Conservation (phyloP, 2,797 vertebrate species). For the Eulemur albifrons region DNA sequence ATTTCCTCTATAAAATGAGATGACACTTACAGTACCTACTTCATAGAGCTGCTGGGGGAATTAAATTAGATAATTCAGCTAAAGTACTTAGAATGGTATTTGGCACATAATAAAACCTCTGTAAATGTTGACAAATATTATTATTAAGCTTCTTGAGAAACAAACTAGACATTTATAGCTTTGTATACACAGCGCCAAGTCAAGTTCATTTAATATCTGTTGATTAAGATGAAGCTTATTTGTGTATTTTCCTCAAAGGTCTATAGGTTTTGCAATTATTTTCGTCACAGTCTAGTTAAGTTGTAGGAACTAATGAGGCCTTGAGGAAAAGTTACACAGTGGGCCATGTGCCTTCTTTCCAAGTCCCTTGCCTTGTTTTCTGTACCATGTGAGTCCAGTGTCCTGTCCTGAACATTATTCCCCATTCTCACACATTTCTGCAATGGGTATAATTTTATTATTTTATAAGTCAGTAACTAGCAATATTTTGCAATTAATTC, state of each 20-base stretch:
- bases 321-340: neutral
- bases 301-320: neutral
- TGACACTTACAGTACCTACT: neutral
- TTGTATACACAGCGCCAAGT: neutral
- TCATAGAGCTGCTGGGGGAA: neutral
- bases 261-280: neutral
- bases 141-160: constrained; percentile 5
- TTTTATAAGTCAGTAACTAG: neutral
- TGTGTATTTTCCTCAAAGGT: neutral
- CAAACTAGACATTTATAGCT: constrained; percentile 11
- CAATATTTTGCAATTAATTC: neutral
- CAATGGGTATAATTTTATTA: neutral
- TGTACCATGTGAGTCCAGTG: neutral
- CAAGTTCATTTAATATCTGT: neutral
- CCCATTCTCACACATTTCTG: neutral
- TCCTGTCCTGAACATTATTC: neutral
- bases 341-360: neutral
- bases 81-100: neutral
- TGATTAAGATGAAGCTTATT: neutral
- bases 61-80: neutral
- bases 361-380: neutral
- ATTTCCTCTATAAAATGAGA: neutral
- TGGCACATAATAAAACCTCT: neutral
- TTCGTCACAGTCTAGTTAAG: neutral
- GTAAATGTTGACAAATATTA: neutral